Evolutionary conservation across 1,140 invertebrate species (phyloP), one percentile per base, ranked within the genome.

Genomic region (Ditylenchus dipsaci): DNA sequence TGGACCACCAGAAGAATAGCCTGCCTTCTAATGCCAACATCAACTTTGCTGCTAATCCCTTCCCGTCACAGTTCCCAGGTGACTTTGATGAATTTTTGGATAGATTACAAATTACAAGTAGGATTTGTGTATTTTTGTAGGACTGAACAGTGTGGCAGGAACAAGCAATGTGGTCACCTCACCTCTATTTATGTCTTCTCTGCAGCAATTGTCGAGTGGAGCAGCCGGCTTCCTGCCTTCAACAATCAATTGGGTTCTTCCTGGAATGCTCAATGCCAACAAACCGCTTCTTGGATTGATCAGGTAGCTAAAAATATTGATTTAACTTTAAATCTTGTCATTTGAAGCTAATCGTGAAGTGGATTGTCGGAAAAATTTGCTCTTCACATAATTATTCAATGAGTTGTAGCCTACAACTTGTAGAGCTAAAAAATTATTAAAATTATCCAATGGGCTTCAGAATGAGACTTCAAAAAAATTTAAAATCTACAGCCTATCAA

Each of bases 101-200:
- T 26, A 23, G n/a, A 63, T 9, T 45, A 42, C 11, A 9, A 63
- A 1, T 63, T 27, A 9, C 1, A 47, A 63, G 19, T 23, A 43
- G n/a, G n/a, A n/a, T n/a, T n/a, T n/a, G n/a, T n/a, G n/a, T 42
- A 19, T 33, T 8, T 63, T 45, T 63, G 33, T 11, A 21, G 43
- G 63, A 21, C 43, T 43, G 27, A 45, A 11, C 45, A 30, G 26
- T 43, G 45, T 33, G 26, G 26, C 43, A 43, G 21, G 13, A 33
- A 9, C 33, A 43, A 49, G 33, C 43, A 47, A 11, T 3, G 45
- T 64, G 13, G 13, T 53, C 21, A 27, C 38, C 57, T 59, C 30
- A 19, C 5, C 38, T 43, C n/a, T 33, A 9, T 19, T 64, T n/a
- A 42, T 64, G 43, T 61, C 45, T 61, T 64, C 63, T n/a, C n/a